A percentile compares a stretch with the other conserved stretches of the same genome.
Evolutionary conservation across 2,113 vertebrate genomes (phyloP).

Genomic region (Mobula hypostoma): DNA sequence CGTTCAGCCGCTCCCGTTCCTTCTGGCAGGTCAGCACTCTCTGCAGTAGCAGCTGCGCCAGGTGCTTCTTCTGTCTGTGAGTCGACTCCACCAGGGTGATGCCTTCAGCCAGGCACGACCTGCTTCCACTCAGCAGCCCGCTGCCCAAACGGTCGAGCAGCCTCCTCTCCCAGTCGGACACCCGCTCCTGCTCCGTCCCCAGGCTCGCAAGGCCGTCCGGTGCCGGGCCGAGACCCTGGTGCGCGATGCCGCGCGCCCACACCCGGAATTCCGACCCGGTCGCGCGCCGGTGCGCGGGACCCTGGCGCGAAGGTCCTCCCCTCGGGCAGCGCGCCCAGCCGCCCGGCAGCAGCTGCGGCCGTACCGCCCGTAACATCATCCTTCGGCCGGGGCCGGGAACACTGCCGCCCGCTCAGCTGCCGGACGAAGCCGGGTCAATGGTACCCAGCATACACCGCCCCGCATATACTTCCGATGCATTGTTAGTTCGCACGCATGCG

Average conservation of each 20-base stretch:
- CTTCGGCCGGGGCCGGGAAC: no score
- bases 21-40: conserved; percentile 73
- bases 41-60: conserved; percentile 88
- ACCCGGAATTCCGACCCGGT: no score
- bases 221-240: background rate
- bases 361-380: no score
- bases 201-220: no score
- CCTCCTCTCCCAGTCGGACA: conserved; percentile 70
- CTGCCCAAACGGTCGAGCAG: conserved; percentile 68
- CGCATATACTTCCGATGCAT: background rate
- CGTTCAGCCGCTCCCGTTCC: conserved; percentile 70
- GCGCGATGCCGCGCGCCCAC: background rate
- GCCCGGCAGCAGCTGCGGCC: background rate
- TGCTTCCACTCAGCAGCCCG: conserved; percentile 73
- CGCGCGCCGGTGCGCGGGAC: background rate
- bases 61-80: conserved; percentile 77
- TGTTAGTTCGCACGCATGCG: background rate
- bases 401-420: no score
- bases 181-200: background rate
- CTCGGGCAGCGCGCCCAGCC: no score
- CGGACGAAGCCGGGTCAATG: no score
- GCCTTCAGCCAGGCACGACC: conserved; percentile 82
- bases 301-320: background rate
- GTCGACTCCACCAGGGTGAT: conserved; percentile 91
- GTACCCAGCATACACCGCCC: background rate